Base-by-base conservation (phyloP, 1,140 invertebrate species). In the Lanistes nyassanus region DNA sequence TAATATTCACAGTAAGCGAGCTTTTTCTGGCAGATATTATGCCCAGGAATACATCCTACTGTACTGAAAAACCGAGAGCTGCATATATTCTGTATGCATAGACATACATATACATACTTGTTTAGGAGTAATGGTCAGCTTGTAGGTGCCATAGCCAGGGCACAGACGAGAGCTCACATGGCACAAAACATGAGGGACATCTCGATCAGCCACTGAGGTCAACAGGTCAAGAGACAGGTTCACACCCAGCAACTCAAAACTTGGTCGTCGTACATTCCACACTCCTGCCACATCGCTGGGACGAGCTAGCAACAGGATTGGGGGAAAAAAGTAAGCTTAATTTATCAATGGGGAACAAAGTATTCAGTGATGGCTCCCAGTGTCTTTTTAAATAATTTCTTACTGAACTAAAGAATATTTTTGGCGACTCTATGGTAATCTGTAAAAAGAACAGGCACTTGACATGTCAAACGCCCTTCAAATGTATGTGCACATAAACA, bases 81-180 rank as follows among this genome's bases (percentile, higher is more conserved):
- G 53, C 53, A 16, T n/a, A 16, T n/a, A 55, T 55, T 13, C 53
- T 55, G 53, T 16, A 55, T 55, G 53, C 53, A 55, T 51, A 56
- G n/a, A 77, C 36, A 60, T 31, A 26, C 42, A 37, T 26, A 55
- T 26, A 56, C 47, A 31, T 60, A 87, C 86, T 84, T 87, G 86
- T 68, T 81, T 84, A 26, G 80, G 74, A 51, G 80, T 78, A 55
- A 87, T 76, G 31, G 81, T 84, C 1, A 87, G 74, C 76, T 83
- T 84, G 74, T 87, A 87, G 9, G 79, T 71, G 3, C 79, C 85
- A 36, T 66, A 76, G 11, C 79, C 79, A 19, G 79, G 77, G 77
- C 81, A 84, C 29, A 87, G 74, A 56, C 81, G 79, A 23, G 60
- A 73, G 74, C 82, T 85, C 66, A 87, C 81, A 78, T 83, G 81